Evolutionary conservation across 1,140 invertebrate genomes (phyloP).

Genomic region (Fopius arisanus): DNA sequence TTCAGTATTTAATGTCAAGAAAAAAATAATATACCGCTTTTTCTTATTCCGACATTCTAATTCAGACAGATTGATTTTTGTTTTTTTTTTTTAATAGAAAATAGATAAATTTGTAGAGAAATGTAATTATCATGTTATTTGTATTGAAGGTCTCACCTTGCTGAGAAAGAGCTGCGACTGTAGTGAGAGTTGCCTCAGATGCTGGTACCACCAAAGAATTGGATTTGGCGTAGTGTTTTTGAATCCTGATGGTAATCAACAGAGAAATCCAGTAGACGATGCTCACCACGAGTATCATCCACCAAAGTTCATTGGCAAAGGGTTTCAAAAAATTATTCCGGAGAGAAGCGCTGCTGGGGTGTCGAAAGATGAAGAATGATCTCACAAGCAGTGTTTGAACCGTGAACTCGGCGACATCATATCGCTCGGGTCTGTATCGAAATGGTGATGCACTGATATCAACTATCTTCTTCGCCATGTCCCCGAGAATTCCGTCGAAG

Average conservation of each 20-base stretch:
- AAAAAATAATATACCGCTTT: no score
- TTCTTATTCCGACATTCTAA: no score
- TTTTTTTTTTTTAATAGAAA: no score
- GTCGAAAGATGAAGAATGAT: constrained; percentile 68
- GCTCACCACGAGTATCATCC: constrained; percentile 31
- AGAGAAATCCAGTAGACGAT: constrained; percentile 43
- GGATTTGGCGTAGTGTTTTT: constrained; percentile 23
- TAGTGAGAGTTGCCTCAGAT: constrained; percentile 50
- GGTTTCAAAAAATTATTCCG: constrained; percentile 62
- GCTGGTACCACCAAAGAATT: constrained; percentile 7
- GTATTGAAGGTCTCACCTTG: constrained; percentile 63
- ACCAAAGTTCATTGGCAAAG: constrained; percentile 45
- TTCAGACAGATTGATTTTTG: no score
- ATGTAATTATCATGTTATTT: no score
- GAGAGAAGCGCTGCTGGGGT: constrained; percentile 70
- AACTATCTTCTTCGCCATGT: constrained; percentile 65
- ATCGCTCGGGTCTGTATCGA: constrained; percentile 68
- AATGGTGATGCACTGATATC: constrained; percentile 72
- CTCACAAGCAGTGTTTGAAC: constrained; percentile 66
- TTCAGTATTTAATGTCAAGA: no score
- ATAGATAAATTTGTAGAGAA: no score
- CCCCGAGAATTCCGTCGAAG: constrained; percentile 73
- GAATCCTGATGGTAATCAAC: constrained; percentile 32
- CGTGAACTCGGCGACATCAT: constrained; percentile 69
- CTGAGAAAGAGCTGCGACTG: constrained; percentile 61